These are phyloP conservation scores for Scaptomyza pallida DNA, from an alignment of 1,140 invertebrate genomes.

Conservation along the genomic window DNA sequence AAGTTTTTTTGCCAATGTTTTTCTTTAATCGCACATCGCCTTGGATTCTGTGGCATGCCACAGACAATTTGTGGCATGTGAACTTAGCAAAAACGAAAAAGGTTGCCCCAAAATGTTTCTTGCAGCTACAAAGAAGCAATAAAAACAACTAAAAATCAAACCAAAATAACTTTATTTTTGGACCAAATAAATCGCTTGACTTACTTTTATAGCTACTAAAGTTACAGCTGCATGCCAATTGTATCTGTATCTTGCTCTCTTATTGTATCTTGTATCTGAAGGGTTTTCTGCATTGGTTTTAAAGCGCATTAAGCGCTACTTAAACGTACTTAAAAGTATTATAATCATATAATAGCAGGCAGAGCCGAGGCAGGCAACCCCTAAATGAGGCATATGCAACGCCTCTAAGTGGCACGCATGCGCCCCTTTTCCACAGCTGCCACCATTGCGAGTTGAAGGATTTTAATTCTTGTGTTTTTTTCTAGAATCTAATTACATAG, in stretches of 20 bases:
- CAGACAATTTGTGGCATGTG: slow-evolving; percentile 16
- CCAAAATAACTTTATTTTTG: neutral
- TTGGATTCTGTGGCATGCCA: slow-evolving; percentile 31
- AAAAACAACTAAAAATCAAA: too few species aligned
- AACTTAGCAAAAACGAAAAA: neutral
- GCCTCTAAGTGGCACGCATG: slow-evolving; percentile 44
- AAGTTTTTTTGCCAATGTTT: slow-evolving; percentile 27
- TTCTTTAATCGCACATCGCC: slow-evolving; percentile 35
- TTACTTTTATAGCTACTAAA: slow-evolving; percentile 1
- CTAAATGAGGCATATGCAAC: slow-evolving; percentile 46
- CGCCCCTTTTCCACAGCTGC: slow-evolving; percentile 24
- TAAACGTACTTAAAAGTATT: slow-evolving; percentile 41
- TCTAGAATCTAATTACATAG: slow-evolving; percentile 70
- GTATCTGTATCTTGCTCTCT: slow-evolving; percentile 39
- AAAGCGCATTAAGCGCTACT: slow-evolving; percentile 62
- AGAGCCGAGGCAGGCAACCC: slow-evolving; percentile 56
- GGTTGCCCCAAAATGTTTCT: neutral
- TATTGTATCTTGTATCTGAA: neutral
- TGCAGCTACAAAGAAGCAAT: too few species aligned
- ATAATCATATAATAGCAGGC: slow-evolving; percentile 1
- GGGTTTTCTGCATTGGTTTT: slow-evolving; percentile 4
- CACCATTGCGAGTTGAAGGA: slow-evolving; percentile 21
- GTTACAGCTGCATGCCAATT: neutral
- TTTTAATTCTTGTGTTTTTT: slow-evolving; percentile 30
- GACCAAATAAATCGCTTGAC: neutral